Evolutionary conservation across 2,888 invertebrate species (phyloP).

Genomic region (Drosophila buzzatii): DNA sequence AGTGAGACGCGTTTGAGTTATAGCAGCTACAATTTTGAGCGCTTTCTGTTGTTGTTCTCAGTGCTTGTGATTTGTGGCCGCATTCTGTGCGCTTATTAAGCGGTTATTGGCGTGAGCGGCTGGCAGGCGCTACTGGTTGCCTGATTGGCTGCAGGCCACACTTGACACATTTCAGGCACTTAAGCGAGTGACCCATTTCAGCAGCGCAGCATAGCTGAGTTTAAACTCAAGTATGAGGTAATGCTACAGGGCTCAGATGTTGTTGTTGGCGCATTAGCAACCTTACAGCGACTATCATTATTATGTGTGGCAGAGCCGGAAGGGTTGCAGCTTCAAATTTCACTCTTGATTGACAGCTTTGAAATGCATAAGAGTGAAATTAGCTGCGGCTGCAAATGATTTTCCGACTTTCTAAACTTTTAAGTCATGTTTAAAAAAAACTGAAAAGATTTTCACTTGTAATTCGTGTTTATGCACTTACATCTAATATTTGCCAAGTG

Average conservation of each 20-base stretch:
- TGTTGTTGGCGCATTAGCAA: conserved; percentile 61
- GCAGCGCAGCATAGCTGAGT: conserved; percentile 23
- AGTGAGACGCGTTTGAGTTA: conserved; percentile 29
- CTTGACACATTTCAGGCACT: conserved; percentile 72
- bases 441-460: conserved; percentile 20
- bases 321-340: conserved; percentile 44
- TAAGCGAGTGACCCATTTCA: conserved; percentile 78
- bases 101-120: conserved; percentile 50
- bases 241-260: conserved; percentile 36
- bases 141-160: conserved; percentile 62
- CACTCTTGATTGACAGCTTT: conserved; percentile 29
- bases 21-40: conserved; percentile 29
- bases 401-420: conserved; percentile 52
- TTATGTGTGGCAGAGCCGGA: conserved; percentile 44
- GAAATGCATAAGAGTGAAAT: conserved; percentile 39
- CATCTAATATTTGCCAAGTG: conserved; percentile 48
- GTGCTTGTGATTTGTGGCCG: conserved; percentile 51
- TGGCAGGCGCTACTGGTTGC: conserved; percentile 54
- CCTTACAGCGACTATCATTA: conserved; percentile 46
- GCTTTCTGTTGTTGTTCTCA: conserved; percentile 28
- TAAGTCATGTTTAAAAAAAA: conserved; percentile 2
- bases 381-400: conserved; percentile 6
- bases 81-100: conserved; percentile 69
- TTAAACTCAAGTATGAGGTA: conserved; percentile 21
- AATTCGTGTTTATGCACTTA: conserved; percentile 54